Conservation (phyloP, 1,140 invertebrate genomes). For the Zaprionus kolodkinae region DNA sequence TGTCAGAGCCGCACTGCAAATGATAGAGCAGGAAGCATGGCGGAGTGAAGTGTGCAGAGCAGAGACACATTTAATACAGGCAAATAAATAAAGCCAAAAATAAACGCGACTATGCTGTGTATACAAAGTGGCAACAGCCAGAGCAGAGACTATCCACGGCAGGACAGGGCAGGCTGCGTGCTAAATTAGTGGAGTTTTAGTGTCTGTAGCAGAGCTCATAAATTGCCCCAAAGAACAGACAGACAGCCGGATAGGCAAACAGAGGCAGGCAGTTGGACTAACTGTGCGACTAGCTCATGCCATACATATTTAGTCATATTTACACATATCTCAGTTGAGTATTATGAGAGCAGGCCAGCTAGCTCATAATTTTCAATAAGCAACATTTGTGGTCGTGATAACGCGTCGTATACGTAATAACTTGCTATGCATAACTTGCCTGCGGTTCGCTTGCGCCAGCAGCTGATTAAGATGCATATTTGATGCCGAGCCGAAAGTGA, state of each 20-base stretch:
- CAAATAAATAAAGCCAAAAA: conserved; percentile 72
- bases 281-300: background rate
- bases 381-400: conserved; percentile 52
- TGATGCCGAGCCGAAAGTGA: conserved; percentile 33
- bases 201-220: conserved; percentile 57
- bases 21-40: conserved; percentile 35
- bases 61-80: conserved; percentile 72
- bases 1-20: conserved; percentile 29
- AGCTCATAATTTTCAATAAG: conserved; percentile 70
- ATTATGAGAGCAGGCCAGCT: conserved; percentile 47
- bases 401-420: conserved; percentile 69
- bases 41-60: conserved; percentile 5
- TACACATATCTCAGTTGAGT: conserved; percentile 35
- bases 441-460: background rate
- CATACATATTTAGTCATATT: conserved; percentile 16
- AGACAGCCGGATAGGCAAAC: background rate
- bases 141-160: background rate
- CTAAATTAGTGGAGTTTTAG: conserved; percentile 78
- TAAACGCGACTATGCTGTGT: conserved; percentile 50
- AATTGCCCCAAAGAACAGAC: conserved; percentile 51
- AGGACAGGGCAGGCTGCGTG: conserved; percentile 23
- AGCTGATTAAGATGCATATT: conserved; percentile 52
- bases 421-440: conserved; percentile 43
- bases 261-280: background rate
- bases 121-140: conserved; percentile 46